phyloP scores from a whole-genome alignment of 2,888 invertebrate species.

The Euplagia quadripunctaria region DNA sequence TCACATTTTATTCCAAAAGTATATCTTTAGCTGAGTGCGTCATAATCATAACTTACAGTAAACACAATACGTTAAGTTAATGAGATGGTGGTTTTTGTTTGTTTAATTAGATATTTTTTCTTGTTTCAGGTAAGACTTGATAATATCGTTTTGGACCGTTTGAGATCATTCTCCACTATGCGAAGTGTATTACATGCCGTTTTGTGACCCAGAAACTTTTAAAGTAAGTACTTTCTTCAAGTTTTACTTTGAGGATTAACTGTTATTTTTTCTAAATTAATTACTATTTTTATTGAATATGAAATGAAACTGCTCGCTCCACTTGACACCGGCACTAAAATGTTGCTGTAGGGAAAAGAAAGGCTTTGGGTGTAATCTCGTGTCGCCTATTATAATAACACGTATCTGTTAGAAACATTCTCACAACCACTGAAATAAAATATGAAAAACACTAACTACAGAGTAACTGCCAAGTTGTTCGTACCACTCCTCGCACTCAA shows the following conservation, averaged over 20 bases:
- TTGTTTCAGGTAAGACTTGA: conserved; percentile 50
- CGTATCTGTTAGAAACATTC: too few relatives aligned
- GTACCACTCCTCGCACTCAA: too few relatives aligned
- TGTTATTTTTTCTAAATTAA: conserved; percentile 10
- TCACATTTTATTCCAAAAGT: conserved; percentile 12
- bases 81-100: not conserved
- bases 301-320: not conserved
- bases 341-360: too few relatives aligned
- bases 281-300: not conserved
- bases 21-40: conserved; percentile 6
- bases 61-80: not conserved
- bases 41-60: not conserved
- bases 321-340: too few relatives aligned
- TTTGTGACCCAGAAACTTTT: conserved; percentile 14
- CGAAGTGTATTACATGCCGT: conserved; percentile 15
- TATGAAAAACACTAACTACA: too few relatives aligned
- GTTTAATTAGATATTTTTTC: conserved; percentile 29
- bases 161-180: conserved; percentile 8
- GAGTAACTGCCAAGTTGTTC: too few relatives aligned
- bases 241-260: conserved; percentile 5
- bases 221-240: not conserved
- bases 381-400: too few relatives aligned
- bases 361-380: too few relatives aligned
- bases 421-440: too few relatives aligned
- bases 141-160: conserved; percentile 16